Conservation (phyloP, 2,888 invertebrate genomes). For the Agrotis puta region DNA sequence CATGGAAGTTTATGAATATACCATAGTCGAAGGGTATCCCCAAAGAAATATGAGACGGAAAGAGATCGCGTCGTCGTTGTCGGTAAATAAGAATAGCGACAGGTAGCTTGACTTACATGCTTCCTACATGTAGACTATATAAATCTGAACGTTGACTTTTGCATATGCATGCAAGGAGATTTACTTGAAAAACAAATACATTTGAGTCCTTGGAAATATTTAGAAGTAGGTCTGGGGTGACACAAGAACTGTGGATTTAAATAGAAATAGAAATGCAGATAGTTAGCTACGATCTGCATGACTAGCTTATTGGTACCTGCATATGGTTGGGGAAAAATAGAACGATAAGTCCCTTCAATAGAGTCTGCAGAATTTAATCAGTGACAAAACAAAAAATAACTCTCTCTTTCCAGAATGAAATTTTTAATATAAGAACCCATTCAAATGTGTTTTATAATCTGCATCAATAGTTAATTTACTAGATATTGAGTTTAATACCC, state of each 20-base stretch:
- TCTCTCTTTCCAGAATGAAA: slow-evolving; percentile 3
- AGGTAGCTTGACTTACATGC: background rate
- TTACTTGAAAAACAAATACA: background rate
- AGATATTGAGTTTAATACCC: slow-evolving; percentile 67
- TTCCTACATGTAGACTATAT: background rate
- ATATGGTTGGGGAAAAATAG: no score
- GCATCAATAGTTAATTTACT: slow-evolving; percentile 65
- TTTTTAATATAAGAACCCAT: slow-evolving; percentile 23
- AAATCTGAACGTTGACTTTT: slow-evolving; percentile 13
- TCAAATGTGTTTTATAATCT: slow-evolving; percentile 54
- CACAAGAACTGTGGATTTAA: background rate
- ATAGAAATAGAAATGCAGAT: background rate
- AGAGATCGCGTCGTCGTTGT: slow-evolving; percentile 22
- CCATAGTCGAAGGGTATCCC: slow-evolving; percentile 42
- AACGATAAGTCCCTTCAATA: no score
- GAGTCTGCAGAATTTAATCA: slow-evolving; percentile 18
- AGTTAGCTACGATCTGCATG: background rate
- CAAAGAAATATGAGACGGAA: slow-evolving; percentile 41
- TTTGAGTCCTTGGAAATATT: background rate
- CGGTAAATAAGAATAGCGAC: slow-evolving; percentile 40
- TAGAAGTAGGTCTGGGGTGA: background rate
- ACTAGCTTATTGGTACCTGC: background rate
- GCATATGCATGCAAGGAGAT: background rate
- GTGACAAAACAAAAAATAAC: slow-evolving; percentile 9
- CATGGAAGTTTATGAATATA: slow-evolving; percentile 56